Conservation (phyloP, 1,140 invertebrate species). For the Scaptomyza graminum region DNA sequence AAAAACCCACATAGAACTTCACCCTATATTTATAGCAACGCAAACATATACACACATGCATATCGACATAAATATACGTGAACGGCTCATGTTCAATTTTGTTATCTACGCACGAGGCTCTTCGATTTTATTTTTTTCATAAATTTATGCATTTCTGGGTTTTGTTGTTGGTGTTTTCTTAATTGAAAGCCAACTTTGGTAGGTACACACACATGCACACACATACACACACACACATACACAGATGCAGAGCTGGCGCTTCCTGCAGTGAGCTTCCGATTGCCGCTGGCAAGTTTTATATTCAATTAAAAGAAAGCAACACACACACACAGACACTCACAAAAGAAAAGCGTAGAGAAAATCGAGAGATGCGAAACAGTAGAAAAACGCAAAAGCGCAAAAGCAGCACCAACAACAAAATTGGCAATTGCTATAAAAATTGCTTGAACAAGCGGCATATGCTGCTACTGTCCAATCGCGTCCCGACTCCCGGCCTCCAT, state of each 20-base stretch:
- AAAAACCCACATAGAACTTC: slow-evolving; percentile 11
- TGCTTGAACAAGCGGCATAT: slow-evolving; percentile 73
- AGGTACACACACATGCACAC: slow-evolving; percentile 21
- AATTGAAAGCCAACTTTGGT: slow-evolving; percentile 77
- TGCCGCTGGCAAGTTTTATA: slow-evolving; percentile 79
- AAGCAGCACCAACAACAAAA: slow-evolving; percentile 43
- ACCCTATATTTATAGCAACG: slow-evolving; percentile 11
- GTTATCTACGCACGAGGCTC: slow-evolving; percentile 35
- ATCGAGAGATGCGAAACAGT: slow-evolving; percentile 23
- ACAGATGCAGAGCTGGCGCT: slow-evolving; percentile 69
- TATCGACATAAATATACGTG: background rate
- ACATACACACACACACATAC: slow-evolving; percentile 28
- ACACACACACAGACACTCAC: slow-evolving; percentile 14
- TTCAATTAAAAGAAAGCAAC: slow-evolving; percentile 72
- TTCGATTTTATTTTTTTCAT: slow-evolving; percentile 42
- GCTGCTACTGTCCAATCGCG: too few relatives aligned
- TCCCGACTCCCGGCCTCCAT: too few relatives aligned
- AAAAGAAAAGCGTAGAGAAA: slow-evolving; percentile 23
- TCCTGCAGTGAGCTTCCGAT: slow-evolving; percentile 79
- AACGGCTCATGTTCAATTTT: slow-evolving; percentile 23
- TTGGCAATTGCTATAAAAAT: slow-evolving; percentile 78
- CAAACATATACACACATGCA: background rate
- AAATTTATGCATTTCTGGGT: slow-evolving; percentile 45
- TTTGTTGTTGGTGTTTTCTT: slow-evolving; percentile 67
- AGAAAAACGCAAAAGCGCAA: slow-evolving; percentile 35